Conservation (phyloP, 2,888 invertebrate genomes). For the Strigamia transsilvanica region DNA sequence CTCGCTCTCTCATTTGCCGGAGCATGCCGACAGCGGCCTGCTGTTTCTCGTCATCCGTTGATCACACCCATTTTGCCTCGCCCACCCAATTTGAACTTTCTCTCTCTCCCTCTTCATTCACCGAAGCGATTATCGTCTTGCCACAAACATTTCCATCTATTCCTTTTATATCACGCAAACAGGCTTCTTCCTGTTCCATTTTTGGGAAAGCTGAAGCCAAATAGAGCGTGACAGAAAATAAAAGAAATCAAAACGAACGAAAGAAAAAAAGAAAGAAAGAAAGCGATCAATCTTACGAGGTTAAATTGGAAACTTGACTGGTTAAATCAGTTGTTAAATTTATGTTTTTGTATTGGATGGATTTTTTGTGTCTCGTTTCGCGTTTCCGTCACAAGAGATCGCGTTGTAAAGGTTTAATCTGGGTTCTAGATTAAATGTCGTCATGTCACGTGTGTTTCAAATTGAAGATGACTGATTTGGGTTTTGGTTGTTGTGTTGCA, state of each 20-base stretch:
- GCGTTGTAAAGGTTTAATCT: no score
- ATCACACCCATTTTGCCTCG: not conserved
- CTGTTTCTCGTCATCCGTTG: not conserved
- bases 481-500: no score
- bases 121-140: not conserved
- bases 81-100: not conserved
- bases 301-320: no score
- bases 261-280: no score
- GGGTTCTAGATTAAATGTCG: no score
- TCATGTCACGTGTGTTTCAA: no score
- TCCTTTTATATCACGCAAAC: not conserved
- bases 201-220: not conserved
- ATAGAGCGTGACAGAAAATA: not conserved
- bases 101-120: not conserved
- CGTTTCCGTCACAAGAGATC: no score
- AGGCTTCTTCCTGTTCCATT: slow-evolving; percentile 12
- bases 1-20: not conserved
- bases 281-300: no score
- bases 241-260: not conserved
- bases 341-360: no score
- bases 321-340: no score
- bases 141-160: not conserved
- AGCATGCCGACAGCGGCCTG: not conserved
- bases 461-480: no score
- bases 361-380: no score